phyloP scores from a whole-genome alignment of 2,797 vertebrate species.

The Prunella strophiata region DNA sequence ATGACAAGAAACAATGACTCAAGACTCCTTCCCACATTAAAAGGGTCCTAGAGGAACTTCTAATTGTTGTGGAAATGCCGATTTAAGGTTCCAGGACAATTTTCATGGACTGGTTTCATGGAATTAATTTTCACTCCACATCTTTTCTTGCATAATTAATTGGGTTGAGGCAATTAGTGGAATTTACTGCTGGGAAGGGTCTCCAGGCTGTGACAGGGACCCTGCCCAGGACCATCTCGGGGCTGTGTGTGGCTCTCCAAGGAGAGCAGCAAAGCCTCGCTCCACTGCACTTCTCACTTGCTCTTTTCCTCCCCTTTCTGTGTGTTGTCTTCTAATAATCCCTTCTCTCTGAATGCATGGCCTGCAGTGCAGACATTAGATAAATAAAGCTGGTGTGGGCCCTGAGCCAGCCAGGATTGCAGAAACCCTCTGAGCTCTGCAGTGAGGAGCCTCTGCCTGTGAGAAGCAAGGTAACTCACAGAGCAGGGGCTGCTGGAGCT shows the following conservation, averaged over 20 bases:
- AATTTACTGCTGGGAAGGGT: not conserved
- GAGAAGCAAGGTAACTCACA: not conserved
- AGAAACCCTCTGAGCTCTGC: constrained; percentile 42
- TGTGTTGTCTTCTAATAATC: constrained; percentile 59
- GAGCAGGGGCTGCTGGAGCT: not conserved
- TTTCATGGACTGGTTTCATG: not conserved
- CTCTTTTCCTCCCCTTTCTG: constrained; percentile 16
- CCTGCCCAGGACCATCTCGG: not conserved
- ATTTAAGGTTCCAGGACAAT: constrained; percentile 21
- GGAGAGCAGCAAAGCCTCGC: not conserved
- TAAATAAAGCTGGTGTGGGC: constrained; percentile 61
- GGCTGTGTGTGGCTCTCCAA: rapidly evolving
- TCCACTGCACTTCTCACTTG: constrained; percentile 12
- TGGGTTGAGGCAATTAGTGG: not conserved
- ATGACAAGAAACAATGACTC: constrained; percentile 31
- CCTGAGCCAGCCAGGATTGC: constrained; percentile 44
- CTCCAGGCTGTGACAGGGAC: not conserved
- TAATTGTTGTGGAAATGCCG: not conserved
- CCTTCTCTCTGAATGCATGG: constrained; percentile 54
- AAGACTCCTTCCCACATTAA: constrained; percentile 37
- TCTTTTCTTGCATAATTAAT: constrained; percentile 15
- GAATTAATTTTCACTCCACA: not conserved
- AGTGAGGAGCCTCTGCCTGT: constrained; percentile 33
- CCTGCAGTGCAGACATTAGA: constrained; percentile 66
- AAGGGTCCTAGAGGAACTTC: constrained; percentile 34